A percentile compares a stretch with the other conserved stretches of the same genome.
Evolutionary conservation across 2,888 invertebrate species (phyloP).

Genomic region (Ornithoptera priamus): DNA sequence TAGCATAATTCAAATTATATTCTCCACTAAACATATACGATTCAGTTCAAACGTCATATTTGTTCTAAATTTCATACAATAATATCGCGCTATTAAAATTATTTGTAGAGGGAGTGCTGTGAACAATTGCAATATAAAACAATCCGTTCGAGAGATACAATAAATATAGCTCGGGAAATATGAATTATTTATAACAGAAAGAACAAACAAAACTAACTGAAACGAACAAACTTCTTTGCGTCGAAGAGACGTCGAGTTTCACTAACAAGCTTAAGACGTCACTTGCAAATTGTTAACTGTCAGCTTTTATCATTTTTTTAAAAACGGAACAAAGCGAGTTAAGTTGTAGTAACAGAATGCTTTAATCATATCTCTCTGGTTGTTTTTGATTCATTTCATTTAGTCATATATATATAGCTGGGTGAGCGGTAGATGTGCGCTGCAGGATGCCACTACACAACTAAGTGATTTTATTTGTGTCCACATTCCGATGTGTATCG

Average conservation of each 20-base stretch:
- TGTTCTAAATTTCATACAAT: background rate
- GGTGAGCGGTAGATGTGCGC: slow-evolving; percentile 66
- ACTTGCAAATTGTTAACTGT: slow-evolving; percentile 38
- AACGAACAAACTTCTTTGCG: slow-evolving; percentile 36
- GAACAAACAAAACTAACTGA: slow-evolving; percentile 33
- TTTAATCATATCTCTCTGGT: slow-evolving; percentile 35
- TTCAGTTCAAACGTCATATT: background rate
- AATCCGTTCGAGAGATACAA: slow-evolving; percentile 20
- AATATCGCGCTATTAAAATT: background rate
- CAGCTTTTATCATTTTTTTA: slow-evolving; percentile 34
- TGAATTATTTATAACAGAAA: slow-evolving; percentile 31
- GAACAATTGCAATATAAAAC: slow-evolving; percentile 15
- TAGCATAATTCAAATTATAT: slow-evolving; percentile 33
- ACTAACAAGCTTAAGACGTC: slow-evolving; percentile 44
- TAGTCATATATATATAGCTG: slow-evolving; percentile 27
- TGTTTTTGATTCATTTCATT: slow-evolving; percentile 40
- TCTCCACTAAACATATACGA: slow-evolving; percentile 5
- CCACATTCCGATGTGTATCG: slow-evolving; percentile 78
- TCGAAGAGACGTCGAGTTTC: slow-evolving; percentile 34
- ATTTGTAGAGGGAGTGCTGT: slow-evolving; percentile 2
- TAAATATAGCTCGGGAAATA: slow-evolving; percentile 30
- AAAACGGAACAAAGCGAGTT: slow-evolving; percentile 31
- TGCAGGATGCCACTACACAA: slow-evolving; percentile 71
- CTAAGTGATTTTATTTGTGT: slow-evolving; percentile 80
- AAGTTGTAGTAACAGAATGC: slow-evolving; percentile 35